A percentile compares a stretch with the other conserved stretches of the same genome.
These are phyloP conservation scores for Coleophora deauratella DNA, from an alignment of 2,888 invertebrate species.

Conservation along the genomic window DNA sequence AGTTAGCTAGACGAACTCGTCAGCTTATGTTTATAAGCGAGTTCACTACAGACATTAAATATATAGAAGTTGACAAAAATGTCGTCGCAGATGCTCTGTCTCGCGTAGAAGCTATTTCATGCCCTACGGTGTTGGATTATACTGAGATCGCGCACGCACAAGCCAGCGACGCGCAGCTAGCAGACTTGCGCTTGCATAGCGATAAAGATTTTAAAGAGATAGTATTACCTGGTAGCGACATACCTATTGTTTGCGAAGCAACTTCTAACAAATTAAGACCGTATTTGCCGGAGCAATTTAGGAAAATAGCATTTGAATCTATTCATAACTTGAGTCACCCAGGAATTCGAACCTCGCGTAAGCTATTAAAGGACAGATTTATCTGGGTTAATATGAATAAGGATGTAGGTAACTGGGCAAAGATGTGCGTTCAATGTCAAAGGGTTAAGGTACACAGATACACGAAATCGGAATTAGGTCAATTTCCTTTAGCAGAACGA, in stretches of 20 bases:
- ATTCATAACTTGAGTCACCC: constrained; percentile 9
- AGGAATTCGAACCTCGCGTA: constrained; percentile 8
- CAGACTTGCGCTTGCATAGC: neutral
- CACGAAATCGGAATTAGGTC: constrained; percentile 5
- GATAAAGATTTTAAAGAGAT: neutral
- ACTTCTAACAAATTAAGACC: neutral
- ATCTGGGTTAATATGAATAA: constrained; percentile 11
- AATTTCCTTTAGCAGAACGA: constrained; percentile 2
- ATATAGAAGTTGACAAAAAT: constrained; percentile 24
- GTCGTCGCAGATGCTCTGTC: constrained; percentile 25
- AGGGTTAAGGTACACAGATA: constrained; percentile 10
- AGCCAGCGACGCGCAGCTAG: neutral
- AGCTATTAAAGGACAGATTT: constrained; percentile 4
- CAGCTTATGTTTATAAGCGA: constrained; percentile 7
- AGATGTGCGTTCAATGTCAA: constrained; percentile 9
- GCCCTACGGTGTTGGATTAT: neutral
- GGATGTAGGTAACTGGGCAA: constrained; percentile 9
- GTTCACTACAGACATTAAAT: constrained; percentile 27
- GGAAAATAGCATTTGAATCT: neutral
- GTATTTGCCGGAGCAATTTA: constrained; percentile 2
- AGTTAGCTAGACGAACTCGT: constrained; percentile 6
- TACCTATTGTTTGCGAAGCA: constrained; percentile 4
- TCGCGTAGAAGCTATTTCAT: constrained; percentile 11
- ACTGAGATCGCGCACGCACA: neutral
- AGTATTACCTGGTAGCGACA: neutral